Evolutionary conservation across 2,113 vertebrate genomes (phyloP).

Genomic region (Rhea pennata): DNA sequence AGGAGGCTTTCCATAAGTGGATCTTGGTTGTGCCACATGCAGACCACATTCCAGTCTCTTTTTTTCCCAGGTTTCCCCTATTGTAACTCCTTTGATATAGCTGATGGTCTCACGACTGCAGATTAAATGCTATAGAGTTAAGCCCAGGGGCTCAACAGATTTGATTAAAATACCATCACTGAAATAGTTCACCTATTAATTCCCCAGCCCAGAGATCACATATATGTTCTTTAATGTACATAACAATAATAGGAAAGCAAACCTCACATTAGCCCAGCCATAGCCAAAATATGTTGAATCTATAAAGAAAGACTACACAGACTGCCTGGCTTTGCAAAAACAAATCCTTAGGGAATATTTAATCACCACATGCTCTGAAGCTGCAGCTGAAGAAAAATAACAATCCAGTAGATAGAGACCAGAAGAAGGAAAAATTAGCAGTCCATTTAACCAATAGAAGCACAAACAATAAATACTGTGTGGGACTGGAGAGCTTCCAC

Average conservation of each 20-base stretch:
- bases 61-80: background rate
- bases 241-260: background rate
- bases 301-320: background rate
- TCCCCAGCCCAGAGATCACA: background rate
- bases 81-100: background rate
- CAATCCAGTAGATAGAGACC: background rate
- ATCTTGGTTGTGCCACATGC: background rate
- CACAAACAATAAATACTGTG: slow-evolving; percentile 18
- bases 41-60: background rate
- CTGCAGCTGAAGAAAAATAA: slow-evolving; percentile 25
- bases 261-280: background rate
- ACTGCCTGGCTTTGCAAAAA: slow-evolving; percentile 15
- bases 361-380: background rate
- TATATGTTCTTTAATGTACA: background rate
- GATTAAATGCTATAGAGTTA: background rate
- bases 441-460: slow-evolving; percentile 27
- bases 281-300: background rate
- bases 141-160: background rate
- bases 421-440: slow-evolving; percentile 30
- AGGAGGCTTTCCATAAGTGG: rapidly evolving
- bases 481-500: background rate
- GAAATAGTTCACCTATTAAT: background rate
- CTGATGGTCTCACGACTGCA: background rate
- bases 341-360: background rate
- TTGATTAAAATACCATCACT: background rate